Base-by-base conservation (phyloP, 2,113 vertebrate genomes). In the Corythaixoides concolor region DNA sequence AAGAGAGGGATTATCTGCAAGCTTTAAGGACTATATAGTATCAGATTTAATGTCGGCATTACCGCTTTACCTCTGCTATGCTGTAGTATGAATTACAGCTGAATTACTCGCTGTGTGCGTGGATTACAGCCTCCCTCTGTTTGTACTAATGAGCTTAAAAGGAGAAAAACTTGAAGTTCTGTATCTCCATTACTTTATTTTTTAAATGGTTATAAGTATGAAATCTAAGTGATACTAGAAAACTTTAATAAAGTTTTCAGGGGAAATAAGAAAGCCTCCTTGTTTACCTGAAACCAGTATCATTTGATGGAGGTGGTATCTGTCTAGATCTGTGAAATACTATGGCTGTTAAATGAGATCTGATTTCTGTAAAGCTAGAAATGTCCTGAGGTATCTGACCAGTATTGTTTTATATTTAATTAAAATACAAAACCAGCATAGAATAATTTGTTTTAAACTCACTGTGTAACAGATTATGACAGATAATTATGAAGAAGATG, bases 1-100 rank as follows among this genome's bases (percentile, higher is more conserved):
- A 92, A 75, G 73, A 92, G 26, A 47, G 43, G 37, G 76, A 84
- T 92, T 93, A 93, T 89, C 85, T 96, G 91, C 59, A 74, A 59
- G 64, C 56, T 75, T 74, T 86, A 63, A 89, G 64, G 15, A 43
- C 69, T 89, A 5, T 82, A 64, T 77, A 23, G 82, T 79, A 72
- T 93, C 78, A 35, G 56, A 49, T 92, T 95, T 81, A 91, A 60
- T 63, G 35, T 85, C 0, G 2, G n/a, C 35, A 33, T 78, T 92
- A 67, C 91, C 1, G 2, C 47, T 75, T 84, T 74, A 87, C 84
- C 50, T 83, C 72, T 67, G 55, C 91, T 87, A 1, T 64, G 60
- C 63, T 74, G 13, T n/a, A 24, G 75, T 86, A 37, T 88, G 85
- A 91, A 68, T 89, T 94, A 94, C 92, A 93, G 33, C 58, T 88